Percentiles rank a stretch among this genome's conserved stretches.
Conservation (phyloP, 1,140 invertebrate species). For the Saccostrea cuccullata region DNA sequence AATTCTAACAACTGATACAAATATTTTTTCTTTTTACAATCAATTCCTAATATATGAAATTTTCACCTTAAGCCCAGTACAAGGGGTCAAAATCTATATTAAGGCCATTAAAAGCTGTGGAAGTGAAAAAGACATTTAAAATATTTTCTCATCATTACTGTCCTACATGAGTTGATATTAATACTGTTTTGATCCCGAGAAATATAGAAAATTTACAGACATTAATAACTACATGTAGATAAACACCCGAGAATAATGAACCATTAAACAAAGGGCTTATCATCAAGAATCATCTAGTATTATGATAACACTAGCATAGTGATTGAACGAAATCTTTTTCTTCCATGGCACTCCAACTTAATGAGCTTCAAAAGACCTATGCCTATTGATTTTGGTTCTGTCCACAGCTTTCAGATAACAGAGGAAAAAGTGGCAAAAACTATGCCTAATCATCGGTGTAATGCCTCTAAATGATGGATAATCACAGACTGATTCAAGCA, state of each 20-base stretch:
- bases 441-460: not conserved
- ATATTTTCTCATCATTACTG: too few relatives aligned
- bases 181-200: not conserved
- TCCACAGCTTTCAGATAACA: constrained; percentile 4
- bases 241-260: not conserved
- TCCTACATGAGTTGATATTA: too few relatives aligned
- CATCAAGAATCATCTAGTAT: not conserved
- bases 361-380: not conserved
- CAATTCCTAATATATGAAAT: too few relatives aligned
- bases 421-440: constrained; percentile 21
- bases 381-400: constrained; percentile 23
- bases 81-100: too few relatives aligned
- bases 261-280: not conserved
- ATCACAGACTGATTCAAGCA: not conserved
- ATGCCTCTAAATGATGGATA: constrained; percentile 19
- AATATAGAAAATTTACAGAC: not conserved
- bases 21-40: too few relatives aligned
- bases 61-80: too few relatives aligned
- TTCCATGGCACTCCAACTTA: not conserved
- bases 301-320: not conserved
- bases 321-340: not conserved
- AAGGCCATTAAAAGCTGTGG: too few relatives aligned
- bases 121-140: too few relatives aligned
- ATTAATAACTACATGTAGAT: not conserved
- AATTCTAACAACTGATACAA: too few relatives aligned